Percentiles rank a stretch among this genome's conserved stretches.
Evolutionary conservation across 2,113 vertebrate genomes (phyloP).

Genomic region (Eudyptes chrysolophus): DNA sequence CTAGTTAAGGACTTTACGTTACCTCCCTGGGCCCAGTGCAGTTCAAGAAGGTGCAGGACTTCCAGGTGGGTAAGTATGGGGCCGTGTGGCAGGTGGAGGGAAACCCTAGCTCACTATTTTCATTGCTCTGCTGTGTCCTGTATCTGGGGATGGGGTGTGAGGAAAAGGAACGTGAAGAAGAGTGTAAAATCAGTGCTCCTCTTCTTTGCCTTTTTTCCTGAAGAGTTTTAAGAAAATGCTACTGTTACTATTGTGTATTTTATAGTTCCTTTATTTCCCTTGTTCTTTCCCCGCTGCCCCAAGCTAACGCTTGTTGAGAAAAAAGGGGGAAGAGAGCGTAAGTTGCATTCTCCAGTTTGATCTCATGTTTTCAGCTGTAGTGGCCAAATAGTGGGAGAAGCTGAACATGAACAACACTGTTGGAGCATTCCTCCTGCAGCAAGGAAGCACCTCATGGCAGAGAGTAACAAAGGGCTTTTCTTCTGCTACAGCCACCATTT

Average conservation of each 20-base stretch:
- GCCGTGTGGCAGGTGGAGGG: fast-evolving
- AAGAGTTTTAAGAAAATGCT: background rate
- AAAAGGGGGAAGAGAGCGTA: background rate
- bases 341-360: background rate
- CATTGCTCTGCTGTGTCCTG: background rate
- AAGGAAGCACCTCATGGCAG: background rate
- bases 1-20: background rate
- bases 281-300: background rate
- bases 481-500: background rate
- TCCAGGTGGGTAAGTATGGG: background rate
- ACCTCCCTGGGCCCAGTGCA: background rate
- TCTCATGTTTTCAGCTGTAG: background rate
- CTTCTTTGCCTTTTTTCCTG: background rate
- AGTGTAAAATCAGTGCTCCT: background rate
- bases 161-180: background rate
- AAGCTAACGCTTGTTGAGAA: background rate
- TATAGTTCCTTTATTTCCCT: background rate
- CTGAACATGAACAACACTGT: background rate
- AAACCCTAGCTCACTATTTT: background rate
- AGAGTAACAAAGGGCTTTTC: background rate
- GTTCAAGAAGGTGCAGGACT: background rate
- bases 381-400: background rate
- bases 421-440: background rate
- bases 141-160: background rate
- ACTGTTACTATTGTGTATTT: background rate